Evolutionary conservation across 2,888 invertebrate genomes (phyloP).

Genomic region (Lottia gigantea): DNA sequence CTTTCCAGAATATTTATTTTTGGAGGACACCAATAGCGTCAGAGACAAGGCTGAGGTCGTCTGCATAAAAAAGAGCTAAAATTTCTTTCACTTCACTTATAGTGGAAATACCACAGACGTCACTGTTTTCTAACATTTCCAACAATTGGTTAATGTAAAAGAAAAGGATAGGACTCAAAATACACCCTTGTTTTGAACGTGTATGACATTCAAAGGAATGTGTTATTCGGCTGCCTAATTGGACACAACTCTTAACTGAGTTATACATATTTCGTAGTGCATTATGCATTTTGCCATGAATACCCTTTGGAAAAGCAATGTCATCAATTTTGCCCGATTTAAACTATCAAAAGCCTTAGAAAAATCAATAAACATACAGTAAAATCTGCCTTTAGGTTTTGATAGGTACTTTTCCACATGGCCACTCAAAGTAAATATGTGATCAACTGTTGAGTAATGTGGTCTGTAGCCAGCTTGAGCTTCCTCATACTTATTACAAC

Average conservation of each 20-base stretch:
- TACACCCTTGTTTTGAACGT: neutral
- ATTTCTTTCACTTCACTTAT: neutral
- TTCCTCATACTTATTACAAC: neutral
- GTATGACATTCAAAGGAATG: neutral
- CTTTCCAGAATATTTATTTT: neutral
- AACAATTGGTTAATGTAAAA: neutral
- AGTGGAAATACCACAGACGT: neutral
- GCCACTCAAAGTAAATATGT: neutral
- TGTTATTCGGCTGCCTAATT: too few relatives aligned
- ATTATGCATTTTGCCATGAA: neutral
- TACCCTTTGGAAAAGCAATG: neutral
- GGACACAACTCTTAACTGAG: neutral
- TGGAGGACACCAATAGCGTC: neutral
- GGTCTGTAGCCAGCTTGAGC: neutral
- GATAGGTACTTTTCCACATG: neutral
- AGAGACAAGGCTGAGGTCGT: neutral
- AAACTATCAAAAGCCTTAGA: neutral
- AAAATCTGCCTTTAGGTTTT: neutral
- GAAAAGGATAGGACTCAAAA: neutral
- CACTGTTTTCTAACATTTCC: neutral
- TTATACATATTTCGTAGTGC: neutral
- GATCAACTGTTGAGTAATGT: neutral
- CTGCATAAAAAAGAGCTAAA: slow-evolving; percentile 1
- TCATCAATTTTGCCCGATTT: slow-evolving; percentile 1
- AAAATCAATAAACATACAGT: neutral